phyloP scores from a whole-genome alignment of 2,888 invertebrate genomes.

The Eucera pruinosa region DNA sequence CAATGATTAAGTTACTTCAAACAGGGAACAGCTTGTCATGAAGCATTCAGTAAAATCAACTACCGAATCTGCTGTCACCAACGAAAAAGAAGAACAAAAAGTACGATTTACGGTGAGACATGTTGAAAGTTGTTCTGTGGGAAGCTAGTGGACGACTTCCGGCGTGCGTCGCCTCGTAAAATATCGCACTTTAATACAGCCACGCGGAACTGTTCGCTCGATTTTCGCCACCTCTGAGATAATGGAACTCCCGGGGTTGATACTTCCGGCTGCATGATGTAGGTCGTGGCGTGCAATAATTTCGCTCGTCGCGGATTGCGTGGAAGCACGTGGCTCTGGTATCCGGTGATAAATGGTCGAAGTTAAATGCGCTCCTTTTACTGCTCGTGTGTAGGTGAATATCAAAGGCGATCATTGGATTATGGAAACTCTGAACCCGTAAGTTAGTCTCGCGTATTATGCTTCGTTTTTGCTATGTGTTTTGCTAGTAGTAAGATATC shows the following conservation, averaged over 20 bases:
- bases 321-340: conserved; percentile 19
- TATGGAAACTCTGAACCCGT: background rate
- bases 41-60: too few species aligned
- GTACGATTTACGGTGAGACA: too few species aligned
- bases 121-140: too few species aligned
- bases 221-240: conserved; percentile 18
- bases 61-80: too few species aligned
- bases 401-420: conserved; percentile 37
- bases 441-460: too few species aligned
- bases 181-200: conserved; percentile 28
- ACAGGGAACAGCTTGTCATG: too few species aligned
- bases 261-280: conserved; percentile 32
- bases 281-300: conserved; percentile 45
- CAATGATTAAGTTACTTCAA: too few species aligned
- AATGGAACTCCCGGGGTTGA: conserved; percentile 38
- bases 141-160: conserved; percentile 4
- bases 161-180: background rate
- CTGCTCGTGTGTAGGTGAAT: conserved; percentile 15
- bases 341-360: conserved; percentile 36
- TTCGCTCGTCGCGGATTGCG: conserved; percentile 37
- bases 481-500: too few species aligned
- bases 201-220: conserved; percentile 12
- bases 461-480: too few species aligned
- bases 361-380: conserved; percentile 34
- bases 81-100: too few species aligned